phyloP scores from a whole-genome alignment of 2,888 invertebrate species.

The Lycaena phlaeas region DNA sequence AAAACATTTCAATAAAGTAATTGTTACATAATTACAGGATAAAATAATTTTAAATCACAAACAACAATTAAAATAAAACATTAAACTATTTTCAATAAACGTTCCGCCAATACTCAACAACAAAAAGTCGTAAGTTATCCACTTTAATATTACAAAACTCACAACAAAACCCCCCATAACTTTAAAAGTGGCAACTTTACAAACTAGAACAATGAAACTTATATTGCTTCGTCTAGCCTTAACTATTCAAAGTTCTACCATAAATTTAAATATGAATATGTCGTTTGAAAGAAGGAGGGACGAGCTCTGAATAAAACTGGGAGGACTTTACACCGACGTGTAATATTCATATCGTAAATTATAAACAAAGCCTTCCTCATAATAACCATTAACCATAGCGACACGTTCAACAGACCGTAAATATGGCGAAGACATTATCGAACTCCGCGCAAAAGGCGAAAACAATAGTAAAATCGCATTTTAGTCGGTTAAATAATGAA shows the following conservation, averaged over 20 bases:
- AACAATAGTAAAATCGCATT: too few relatives aligned
- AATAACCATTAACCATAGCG: too few relatives aligned
- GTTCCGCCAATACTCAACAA: neutral
- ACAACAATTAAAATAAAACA: too few relatives aligned
- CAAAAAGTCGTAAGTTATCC: constrained; percentile 7
- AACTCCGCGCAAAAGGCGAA: too few relatives aligned
- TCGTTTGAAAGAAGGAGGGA: constrained; percentile 38
- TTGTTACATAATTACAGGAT: too few relatives aligned
- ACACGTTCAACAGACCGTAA: too few relatives aligned
- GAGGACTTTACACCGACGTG: constrained; percentile 22
- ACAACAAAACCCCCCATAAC: constrained; percentile 11
- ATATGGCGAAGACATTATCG: too few relatives aligned
- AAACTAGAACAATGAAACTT: constrained; percentile 42
- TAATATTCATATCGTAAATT: neutral
- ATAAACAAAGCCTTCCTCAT: too few relatives aligned
- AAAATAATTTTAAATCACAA: too few relatives aligned
- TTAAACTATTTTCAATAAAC: constrained; percentile 2
- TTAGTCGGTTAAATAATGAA: too few relatives aligned
- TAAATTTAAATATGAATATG: constrained; percentile 67
- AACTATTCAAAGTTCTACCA: constrained; percentile 53
- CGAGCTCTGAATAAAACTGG: constrained; percentile 29
- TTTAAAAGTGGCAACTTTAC: constrained; percentile 31
- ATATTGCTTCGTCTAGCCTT: constrained; percentile 43
- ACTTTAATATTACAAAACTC: constrained; percentile 7
- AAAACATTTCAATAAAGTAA: too few relatives aligned